These are phyloP conservation scores for Hedychridium roseum DNA, from an alignment of 2,888 invertebrate species.

Conservation along the genomic window DNA sequence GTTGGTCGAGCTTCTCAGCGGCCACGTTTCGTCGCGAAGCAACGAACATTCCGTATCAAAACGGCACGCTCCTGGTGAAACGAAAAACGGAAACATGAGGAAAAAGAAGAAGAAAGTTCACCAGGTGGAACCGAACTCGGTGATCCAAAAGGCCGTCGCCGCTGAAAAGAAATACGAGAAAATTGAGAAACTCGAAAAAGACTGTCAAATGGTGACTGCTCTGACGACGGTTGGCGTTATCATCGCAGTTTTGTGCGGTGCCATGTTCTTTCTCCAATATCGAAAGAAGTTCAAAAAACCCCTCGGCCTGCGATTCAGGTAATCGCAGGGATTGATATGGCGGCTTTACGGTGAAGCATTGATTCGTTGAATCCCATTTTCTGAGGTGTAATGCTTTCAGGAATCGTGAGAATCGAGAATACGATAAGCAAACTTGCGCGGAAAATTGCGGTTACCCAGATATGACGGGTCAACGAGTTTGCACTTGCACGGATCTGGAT, in stretches of 20 bases:
- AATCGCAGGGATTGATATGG: too few relatives aligned
- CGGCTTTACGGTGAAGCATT: too few relatives aligned
- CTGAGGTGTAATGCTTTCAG: not conserved
- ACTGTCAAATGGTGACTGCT: not conserved
- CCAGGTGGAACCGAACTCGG: not conserved
- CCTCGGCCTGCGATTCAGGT: not conserved
- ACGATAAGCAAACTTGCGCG: not conserved
- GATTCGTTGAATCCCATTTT: too few relatives aligned
- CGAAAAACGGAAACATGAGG: not conserved
- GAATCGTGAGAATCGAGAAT: conserved; percentile 1
- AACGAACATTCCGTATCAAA: not conserved
- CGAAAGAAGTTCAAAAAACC: not conserved
- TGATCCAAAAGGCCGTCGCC: not conserved
- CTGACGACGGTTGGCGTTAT: not conserved
- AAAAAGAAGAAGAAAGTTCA: not conserved
- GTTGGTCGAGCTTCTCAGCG: conserved; percentile 12
- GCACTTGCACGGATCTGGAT: conserved; percentile 15
- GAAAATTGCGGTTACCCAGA: too few relatives aligned
- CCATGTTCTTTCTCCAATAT: not conserved
- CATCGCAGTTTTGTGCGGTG: not conserved
- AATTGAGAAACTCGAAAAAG: conserved; percentile 1
- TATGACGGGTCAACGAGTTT: conserved; percentile 4
- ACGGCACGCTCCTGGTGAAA: not conserved
- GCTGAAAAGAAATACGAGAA: not conserved
- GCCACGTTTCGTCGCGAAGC: not conserved